phyloP scores from a whole-genome alignment of 1,140 invertebrate genomes.

The Zaprionus gabonicus region DNA sequence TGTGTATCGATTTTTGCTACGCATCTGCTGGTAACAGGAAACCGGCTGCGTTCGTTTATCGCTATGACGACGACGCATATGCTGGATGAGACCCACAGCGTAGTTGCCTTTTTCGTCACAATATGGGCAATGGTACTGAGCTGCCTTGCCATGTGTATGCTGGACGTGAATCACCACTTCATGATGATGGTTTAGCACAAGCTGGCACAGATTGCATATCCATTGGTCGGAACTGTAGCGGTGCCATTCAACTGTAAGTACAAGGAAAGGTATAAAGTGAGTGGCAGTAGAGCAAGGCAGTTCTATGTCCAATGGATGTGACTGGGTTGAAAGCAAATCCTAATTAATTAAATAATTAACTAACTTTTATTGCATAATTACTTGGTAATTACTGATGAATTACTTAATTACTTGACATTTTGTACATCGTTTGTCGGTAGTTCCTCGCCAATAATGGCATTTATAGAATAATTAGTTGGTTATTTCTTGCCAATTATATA shows the following conservation, averaged over 20 bases:
- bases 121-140: conserved; percentile 41
- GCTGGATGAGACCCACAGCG: conserved; percentile 1
- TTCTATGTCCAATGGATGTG: no score
- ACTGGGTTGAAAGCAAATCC: no score
- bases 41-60: conserved; percentile 29
- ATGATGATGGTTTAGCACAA: neutral
- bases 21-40: conserved; percentile 12
- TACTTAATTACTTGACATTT: no score
- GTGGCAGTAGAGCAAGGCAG: neutral
- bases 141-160: conserved; percentile 16
- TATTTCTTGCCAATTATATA: no score
- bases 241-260: neutral
- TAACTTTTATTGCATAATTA: no score
- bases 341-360: no score
- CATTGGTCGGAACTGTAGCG: neutral
- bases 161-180: conserved; percentile 27
- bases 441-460: no score
- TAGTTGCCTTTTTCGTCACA: conserved; percentile 7
- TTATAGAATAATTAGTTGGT: no score
- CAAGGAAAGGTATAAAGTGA: neutral
- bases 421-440: no score
- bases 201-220: conserved; percentile 48
- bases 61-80: conserved; percentile 30
- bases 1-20: conserved; percentile 24
- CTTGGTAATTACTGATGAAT: no score